Percentiles rank a stretch among this genome's conserved stretches.
phyloP scores from a whole-genome alignment of 2,888 invertebrate genomes.

The Tyria jacobaeae region DNA sequence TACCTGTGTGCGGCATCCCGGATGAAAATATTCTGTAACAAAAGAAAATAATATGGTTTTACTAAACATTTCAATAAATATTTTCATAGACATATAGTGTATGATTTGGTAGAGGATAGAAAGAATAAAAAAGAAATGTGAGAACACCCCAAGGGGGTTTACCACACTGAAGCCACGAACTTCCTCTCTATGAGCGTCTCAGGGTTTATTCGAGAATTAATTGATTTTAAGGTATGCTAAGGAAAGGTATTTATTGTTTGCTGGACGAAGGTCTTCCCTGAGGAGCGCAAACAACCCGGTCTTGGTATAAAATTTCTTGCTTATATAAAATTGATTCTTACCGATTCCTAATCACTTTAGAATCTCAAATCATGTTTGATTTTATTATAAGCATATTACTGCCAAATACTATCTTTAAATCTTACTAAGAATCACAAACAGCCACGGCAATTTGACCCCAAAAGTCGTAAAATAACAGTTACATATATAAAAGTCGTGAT shows the following conservation, averaged over 20 bases:
- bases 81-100: neutral
- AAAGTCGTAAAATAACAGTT: constrained; percentile 20
- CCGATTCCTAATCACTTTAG: neutral
- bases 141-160: too few species aligned
- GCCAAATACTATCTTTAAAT: constrained; percentile 5
- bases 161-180: too few species aligned
- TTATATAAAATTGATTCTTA: neutral
- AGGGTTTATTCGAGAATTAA: too few species aligned
- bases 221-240: too few species aligned
- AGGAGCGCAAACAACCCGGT: too few species aligned
- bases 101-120: neutral
- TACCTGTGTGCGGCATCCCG: constrained; percentile 82
- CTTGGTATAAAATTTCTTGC: neutral
- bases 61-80: constrained; percentile 29
- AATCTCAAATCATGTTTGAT: neutral
- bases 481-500: constrained; percentile 29
- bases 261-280: too few species aligned
- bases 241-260: too few species aligned
- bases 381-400: constrained; percentile 1
- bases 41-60: constrained; percentile 37
- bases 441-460: constrained; percentile 5
- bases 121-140: too few species aligned
- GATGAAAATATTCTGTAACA: constrained; percentile 52
- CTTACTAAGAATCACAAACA: constrained; percentile 2
- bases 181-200: too few species aligned